Evolutionary conservation across 2,888 invertebrate species (phyloP), one percentile per base, ranked within the genome.

Genomic region (Xylota sylvarum): DNA sequence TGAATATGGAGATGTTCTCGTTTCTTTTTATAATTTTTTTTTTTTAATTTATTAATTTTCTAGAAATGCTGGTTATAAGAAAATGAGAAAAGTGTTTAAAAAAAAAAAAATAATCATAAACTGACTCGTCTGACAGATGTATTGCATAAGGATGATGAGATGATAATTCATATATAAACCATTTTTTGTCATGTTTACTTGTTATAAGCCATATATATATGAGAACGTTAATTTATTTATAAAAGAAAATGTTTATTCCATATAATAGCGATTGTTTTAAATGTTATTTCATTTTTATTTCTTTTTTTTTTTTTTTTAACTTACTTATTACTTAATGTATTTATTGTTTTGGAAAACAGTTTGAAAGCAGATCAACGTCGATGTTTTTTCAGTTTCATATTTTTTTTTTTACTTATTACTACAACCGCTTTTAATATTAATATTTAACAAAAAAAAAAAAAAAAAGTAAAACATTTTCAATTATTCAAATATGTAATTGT

Each of bases 211-310:
- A 72, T 65, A 78, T 35, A 64, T 72, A 84, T 80, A 78, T 82
- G 73, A 72, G 72, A 83, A 87, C 88, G 85, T 83, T 74, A 80
- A 83, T 86, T 70, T 67, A 78, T 55, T 74, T 58, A 56, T 80
- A 78, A 67, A 76, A 10, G 32, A 17, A 62, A 72, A 70, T 83
- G 43, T 80, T 85, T 74, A 17, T 70, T 64, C 46, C 9, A 56
- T 48, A 72, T 46, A 43, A 40, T 62, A 79, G 67, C 67, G 67
- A 78, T 73, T 73, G 67, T 78, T 74, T 72, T 58, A 60, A 73
- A 52, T 73, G 80, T 52, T 65, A 46, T 50, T 73, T 58, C 70
- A 43, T 70, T 48, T 50, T 65, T 40, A 32, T 58, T 65, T 46
- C 30, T 23, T 23, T 23, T 23, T 23, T 1, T 23, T 23, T 23